phyloP scores from a whole-genome alignment of 2,113 vertebrate genomes.

The Deroptyus accipitrinus region DNA sequence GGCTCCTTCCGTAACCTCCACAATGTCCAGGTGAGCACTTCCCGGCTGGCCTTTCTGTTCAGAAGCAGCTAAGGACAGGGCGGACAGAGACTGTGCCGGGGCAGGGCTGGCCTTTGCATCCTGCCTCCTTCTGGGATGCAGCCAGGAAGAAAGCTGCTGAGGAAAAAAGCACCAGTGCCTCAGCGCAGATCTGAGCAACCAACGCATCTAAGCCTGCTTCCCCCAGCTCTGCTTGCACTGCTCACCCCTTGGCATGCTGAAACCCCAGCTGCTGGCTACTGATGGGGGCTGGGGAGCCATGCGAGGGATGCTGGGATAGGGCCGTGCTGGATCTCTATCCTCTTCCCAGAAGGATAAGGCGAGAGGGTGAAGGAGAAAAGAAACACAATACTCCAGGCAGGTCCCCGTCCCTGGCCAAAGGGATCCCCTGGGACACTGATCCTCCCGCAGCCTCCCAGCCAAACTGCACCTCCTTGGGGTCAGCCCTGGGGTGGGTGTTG shows the following conservation, averaged over 20 bases:
- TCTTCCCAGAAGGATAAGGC: background rate
- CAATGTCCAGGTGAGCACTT: background rate
- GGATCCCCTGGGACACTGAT: background rate
- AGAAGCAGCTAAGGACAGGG: background rate
- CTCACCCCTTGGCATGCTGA: rapidly evolving
- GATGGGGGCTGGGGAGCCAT: background rate
- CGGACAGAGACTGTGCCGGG: background rate
- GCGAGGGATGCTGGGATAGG: background rate
- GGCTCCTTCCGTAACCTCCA: background rate
- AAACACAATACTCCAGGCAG: background rate
- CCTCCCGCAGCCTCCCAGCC: background rate
- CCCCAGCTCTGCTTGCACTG: background rate
- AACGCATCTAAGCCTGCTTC: background rate
- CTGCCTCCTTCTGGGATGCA: background rate
- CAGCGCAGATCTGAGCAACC: background rate
- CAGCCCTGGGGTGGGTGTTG: background rate
- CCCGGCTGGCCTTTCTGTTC: background rate
- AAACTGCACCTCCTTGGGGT: background rate
- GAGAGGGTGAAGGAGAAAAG: background rate
- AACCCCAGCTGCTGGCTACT: background rate
- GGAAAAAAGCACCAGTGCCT: background rate
- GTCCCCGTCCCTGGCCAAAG: background rate
- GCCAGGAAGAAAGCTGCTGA: conserved; percentile 2
- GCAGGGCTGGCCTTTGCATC: background rate
- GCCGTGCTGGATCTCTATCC: background rate